A percentile compares a stretch with the other conserved stretches of the same genome.
phyloP scores from a whole-genome alignment of 2,888 invertebrate genomes.

The Metalampra italica region DNA sequence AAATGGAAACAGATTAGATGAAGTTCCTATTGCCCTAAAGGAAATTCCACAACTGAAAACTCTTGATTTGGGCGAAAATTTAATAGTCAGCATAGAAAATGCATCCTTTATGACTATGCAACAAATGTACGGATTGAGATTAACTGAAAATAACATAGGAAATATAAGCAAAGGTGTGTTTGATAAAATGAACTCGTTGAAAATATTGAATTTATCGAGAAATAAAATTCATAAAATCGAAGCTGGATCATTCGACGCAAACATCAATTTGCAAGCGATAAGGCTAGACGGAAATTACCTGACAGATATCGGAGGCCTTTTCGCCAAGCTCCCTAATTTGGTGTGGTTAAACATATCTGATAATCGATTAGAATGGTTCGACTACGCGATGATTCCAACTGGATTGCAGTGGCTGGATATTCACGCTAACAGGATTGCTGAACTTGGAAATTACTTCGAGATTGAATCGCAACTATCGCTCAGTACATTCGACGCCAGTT shows the following conservation, averaged over 20 bases:
- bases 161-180: constrained; percentile 89
- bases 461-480: constrained; percentile 88
- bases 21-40: constrained; percentile 85
- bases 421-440: constrained; percentile 89
- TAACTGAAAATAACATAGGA: constrained; percentile 91
- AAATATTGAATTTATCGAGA: constrained; percentile 89
- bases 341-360: constrained; percentile 93
- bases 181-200: constrained; percentile 86
- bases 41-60: constrained; percentile 87
- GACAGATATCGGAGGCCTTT: constrained; percentile 87
- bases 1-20: constrained; percentile 87
- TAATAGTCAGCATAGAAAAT: constrained; percentile 86
- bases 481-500: constrained; percentile 89
- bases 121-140: constrained; percentile 87
- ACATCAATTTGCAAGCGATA: constrained; percentile 87
- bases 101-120: constrained; percentile 89
- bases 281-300: constrained; percentile 90
- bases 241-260: constrained; percentile 87
- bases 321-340: constrained; percentile 88
- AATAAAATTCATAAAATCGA: constrained; percentile 90
- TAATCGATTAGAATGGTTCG: constrained; percentile 90
- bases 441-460: constrained; percentile 91
- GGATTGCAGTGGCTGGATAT: constrained; percentile 91
- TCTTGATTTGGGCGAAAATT: constrained; percentile 91
- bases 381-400: constrained; percentile 91